Percentiles rank a stretch among this genome's conserved stretches.
phyloP scores from a whole-genome alignment of 2,797 vertebrate genomes.

The Anabacerthia variegaticeps region DNA sequence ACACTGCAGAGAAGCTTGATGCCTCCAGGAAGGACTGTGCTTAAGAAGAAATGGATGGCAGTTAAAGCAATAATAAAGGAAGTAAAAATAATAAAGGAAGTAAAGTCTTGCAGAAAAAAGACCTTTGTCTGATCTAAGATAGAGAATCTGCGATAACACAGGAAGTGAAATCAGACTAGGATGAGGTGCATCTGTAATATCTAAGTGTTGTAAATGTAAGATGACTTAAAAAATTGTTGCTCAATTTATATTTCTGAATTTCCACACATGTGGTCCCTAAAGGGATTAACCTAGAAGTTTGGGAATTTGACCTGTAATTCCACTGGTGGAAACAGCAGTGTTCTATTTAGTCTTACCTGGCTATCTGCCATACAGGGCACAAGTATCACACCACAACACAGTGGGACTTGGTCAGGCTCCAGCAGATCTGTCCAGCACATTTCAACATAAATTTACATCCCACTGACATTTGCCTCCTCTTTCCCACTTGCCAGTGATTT shows the following conservation, averaged over 20 bases:
- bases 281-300: background rate
- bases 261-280: background rate
- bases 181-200: background rate
- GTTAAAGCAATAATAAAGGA: background rate
- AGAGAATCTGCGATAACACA: background rate
- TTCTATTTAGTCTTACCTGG: background rate
- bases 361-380: background rate
- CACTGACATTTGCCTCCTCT: background rate
- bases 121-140: background rate
- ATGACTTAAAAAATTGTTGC: background rate
- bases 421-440: background rate
- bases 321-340: background rate
- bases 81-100: background rate
- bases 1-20: background rate
- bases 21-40: background rate
- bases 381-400: background rate
- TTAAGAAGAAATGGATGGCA: background rate
- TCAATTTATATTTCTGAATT: background rate
- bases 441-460: background rate
- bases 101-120: background rate
- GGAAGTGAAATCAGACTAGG: background rate
- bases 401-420: background rate
- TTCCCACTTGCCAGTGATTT: background rate
- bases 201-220: background rate
- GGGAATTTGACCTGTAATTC: background rate